Base-by-base conservation (phyloP, 2,888 invertebrate species). In the Tryphoninae sp. region DNA sequence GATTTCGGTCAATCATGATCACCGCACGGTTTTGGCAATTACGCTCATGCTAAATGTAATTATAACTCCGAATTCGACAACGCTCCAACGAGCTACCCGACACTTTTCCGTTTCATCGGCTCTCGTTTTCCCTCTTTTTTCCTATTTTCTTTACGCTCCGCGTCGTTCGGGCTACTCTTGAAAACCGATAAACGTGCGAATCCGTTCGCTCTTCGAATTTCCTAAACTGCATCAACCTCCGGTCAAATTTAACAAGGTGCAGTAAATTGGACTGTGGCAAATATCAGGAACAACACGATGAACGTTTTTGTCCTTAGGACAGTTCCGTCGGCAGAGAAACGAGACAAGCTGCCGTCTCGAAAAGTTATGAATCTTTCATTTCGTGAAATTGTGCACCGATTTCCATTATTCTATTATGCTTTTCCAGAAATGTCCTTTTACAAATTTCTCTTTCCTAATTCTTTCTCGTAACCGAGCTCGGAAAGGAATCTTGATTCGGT, bases 1-100 rank as follows among this genome's bases (percentile, higher is more conserved):
- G 86, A 84, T 88, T 87, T 80, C 89, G 87, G 85, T 87, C 85
- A 88, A 90, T 89, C 90, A 90, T 91, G 88, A 88, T 91, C 88
- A 87, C 87, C 87, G 87, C 87, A 87, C 89, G 78, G 65, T 80
- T 73, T 78, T 73, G 72, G 49, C 62, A 49, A 53, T 22, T 78
- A 83, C 88, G 83, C 86, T 86, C 88, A 89, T 88, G 87, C 81
- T 53, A 64, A 69, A 49, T 64, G 55, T 65, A 75, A 53, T 45
- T 62, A 62, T 26, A 79, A 72, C 61, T 61, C 58, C 53, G 33
- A 42, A 19, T 19, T 19, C 55, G 16, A 8, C 55, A 16, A 22
- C 55, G 55, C 16, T n/a, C 16, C 0, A 2, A 16, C 22, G 9
- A 55, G 16, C 19, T 4, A 4, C 55, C 8, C 55, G 16, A 8